These are phyloP conservation scores for Dioctria rufipes DNA, from an alignment of 2,888 invertebrate species.

Conservation along the genomic window DNA sequence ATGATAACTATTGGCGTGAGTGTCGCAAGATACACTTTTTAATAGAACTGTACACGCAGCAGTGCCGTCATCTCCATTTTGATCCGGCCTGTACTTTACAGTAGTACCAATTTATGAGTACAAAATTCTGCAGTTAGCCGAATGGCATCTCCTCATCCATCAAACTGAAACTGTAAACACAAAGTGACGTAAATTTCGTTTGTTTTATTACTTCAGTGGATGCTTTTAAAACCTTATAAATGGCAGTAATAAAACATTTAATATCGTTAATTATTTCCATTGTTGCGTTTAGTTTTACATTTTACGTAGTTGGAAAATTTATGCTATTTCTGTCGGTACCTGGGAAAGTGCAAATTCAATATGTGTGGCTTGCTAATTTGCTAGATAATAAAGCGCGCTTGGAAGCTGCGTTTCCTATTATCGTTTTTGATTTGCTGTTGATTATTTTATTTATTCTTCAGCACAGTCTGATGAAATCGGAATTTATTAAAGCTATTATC, in stretches of 20 bases:
- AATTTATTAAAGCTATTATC: constrained; percentile 71
- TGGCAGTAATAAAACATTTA: constrained; percentile 65
- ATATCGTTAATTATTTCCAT: constrained; percentile 68
- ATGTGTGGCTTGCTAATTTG: constrained; percentile 68
- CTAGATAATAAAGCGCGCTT: constrained; percentile 68
- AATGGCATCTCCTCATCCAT: too few relatives aligned
- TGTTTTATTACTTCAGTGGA: too few relatives aligned
- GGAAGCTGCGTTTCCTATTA: constrained; percentile 69
- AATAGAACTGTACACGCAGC: too few relatives aligned
- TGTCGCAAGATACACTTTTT: too few relatives aligned
- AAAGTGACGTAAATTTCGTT: too few relatives aligned
- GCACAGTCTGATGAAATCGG: constrained; percentile 74
- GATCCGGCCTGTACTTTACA: too few relatives aligned
- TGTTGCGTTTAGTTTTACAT: constrained; percentile 72
- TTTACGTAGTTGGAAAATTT: constrained; percentile 73
- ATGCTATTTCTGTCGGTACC: constrained; percentile 74
- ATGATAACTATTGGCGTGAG: too few relatives aligned
- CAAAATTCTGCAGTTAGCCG: too few relatives aligned
- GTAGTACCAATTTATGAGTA: too few relatives aligned
- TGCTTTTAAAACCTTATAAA: constrained; percentile 54
- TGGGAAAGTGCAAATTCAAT: constrained; percentile 65
- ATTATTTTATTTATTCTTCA: constrained; percentile 74
- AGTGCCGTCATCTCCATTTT: too few relatives aligned
- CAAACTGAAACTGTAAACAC: too few relatives aligned
- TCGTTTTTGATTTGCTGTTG: constrained; percentile 72